Evolutionary conservation across 2,797 vertebrate species (phyloP).

Genomic region (Notoglanidium macrostoma): DNA sequence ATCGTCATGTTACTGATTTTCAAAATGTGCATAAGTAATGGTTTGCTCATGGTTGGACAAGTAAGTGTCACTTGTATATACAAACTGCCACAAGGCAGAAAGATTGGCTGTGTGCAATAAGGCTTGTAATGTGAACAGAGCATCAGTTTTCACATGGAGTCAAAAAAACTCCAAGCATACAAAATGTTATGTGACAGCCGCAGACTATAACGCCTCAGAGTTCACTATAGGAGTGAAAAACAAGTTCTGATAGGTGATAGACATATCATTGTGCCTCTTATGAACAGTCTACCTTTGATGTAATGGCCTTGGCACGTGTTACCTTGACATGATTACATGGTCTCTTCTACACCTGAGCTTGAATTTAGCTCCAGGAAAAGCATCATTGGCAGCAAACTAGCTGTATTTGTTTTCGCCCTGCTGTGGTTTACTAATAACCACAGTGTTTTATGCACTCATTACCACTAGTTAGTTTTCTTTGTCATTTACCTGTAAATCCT

Average conservation of each 20-base stretch:
- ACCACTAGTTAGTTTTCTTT: conserved; percentile 24
- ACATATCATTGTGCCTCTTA: conserved; percentile 42
- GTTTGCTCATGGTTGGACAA: not conserved
- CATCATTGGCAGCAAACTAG: conserved; percentile 21
- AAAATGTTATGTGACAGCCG: conserved; percentile 22
- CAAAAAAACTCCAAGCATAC: not conserved
- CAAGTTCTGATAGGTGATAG: conserved; percentile 22
- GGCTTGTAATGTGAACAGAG: not conserved
- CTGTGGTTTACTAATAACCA: conserved; percentile 49
- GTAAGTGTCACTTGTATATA: not conserved
- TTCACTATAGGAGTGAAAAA: conserved; percentile 12
- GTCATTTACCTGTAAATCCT: conserved; percentile 31
- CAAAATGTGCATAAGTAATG: not conserved
- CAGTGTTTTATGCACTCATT: conserved; percentile 41
- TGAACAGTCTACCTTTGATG: conserved; percentile 40
- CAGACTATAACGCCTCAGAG: not conserved
- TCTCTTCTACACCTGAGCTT: conserved; percentile 31
- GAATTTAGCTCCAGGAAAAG: conserved; percentile 31
- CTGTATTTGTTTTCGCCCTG: not conserved
- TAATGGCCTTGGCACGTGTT: conserved; percentile 40
- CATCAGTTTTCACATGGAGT: conserved; percentile 27
- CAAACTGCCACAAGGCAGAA: not conserved
- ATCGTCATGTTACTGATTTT: not conserved
- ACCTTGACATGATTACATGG: conserved; percentile 43
- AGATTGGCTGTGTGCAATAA: not conserved